These are phyloP conservation scores for Numenius phaeopus DNA, from an alignment of 2,797 vertebrate genomes.

Conservation along the genomic window DNA sequence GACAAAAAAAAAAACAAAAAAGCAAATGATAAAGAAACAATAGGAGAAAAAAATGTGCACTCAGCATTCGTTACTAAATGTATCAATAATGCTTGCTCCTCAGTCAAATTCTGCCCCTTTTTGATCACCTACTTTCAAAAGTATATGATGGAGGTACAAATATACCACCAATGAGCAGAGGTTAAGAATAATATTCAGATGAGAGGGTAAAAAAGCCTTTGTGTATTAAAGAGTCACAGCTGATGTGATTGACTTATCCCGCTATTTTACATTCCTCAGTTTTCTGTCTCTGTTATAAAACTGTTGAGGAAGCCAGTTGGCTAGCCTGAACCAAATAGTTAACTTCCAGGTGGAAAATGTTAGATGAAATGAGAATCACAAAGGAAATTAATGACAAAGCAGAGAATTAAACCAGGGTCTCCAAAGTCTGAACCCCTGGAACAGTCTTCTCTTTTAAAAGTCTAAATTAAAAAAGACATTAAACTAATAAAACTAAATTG, in stretches of 20 bases:
- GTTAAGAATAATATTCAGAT: background rate
- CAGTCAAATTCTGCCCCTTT: background rate
- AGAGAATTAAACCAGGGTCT: background rate
- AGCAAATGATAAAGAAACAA: background rate
- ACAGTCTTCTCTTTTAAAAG: background rate
- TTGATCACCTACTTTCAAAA: background rate
- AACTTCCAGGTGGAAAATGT: background rate
- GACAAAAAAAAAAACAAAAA: background rate
- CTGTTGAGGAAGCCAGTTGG: background rate
- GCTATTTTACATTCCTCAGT: background rate
- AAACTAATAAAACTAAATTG: background rate
- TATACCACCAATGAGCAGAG: background rate
- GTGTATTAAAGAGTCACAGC: background rate
- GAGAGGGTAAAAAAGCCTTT: background rate
- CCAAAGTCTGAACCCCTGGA: background rate
- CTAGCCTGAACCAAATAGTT: background rate
- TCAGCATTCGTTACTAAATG: background rate
- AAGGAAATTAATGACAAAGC: background rate
- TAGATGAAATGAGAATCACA: background rate
- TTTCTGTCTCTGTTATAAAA: background rate
- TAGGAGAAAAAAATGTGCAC: background rate
- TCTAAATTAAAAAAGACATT: background rate
- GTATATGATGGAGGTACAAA: background rate
- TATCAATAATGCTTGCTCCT: background rate
- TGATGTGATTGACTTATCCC: background rate